Evolutionary conservation across 2,888 invertebrate genomes (phyloP), one percentile per base, ranked within the genome.

Genomic region (Euplexia lucipara): DNA sequence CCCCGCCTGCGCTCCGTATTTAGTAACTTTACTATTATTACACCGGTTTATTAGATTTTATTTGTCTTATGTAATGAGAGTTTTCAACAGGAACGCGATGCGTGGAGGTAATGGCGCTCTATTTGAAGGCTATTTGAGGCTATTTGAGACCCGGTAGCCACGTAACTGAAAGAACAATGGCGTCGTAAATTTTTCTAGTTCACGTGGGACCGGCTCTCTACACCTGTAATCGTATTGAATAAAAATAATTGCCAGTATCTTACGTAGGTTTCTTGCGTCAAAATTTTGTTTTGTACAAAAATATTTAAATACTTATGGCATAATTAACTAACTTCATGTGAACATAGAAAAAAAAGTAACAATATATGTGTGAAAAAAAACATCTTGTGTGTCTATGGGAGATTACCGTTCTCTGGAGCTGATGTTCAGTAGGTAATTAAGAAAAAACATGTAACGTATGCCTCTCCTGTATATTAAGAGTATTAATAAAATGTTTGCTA

Each of bases 21-120:
- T 89, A 87, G 86, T 86, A 89, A 89, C 84, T 88, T 88, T 87
- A 74, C 86, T 85, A 86, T 85, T 85, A 86, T 85, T 85, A 86
- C 86, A 81, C 70, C 71, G 79, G 82, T 85, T 86, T 91, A 91
- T 91, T 90, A 83, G 87, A 87, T 86, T 88, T 87, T 86, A 75
- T 81, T 80, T 83, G 77, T 71, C 57, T 79, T 76, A 76, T 61
- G 73, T 79, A 79, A 79, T 76, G 57, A 69, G 51, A 70, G 60
- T 75, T 75, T 65, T 45, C 45, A 71, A 69, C 65, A 51, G 48
- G 64, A 60, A 71, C 57, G 47, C 34, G 47, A 62, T 64, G 65
- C 62, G 68, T 72, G 65, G 62, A 47, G 48, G 39, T 53, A 66
- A 68, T 41, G 47, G 45, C 41, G 39, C 16, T 68, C 37, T 56